Base-by-base conservation (phyloP, 2,797 vertebrate species). In the Poeciliopsis infans region DNA sequence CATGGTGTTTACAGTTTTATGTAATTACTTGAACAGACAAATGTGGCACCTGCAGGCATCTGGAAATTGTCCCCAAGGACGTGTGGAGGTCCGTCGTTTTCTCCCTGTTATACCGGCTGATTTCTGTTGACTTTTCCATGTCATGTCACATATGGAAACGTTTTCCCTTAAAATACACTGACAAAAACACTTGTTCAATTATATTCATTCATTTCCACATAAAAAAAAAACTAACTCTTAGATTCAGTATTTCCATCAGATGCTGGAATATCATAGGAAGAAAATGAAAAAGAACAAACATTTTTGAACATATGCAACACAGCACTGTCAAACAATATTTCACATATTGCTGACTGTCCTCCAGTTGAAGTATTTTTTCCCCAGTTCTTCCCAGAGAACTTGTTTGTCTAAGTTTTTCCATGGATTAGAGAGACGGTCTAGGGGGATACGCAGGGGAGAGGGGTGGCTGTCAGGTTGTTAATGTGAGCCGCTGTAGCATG, bases 401-500 rank as follows among this genome's bases (percentile, higher is more conserved):
- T 53, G 70, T 23, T 47, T 57, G 46, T 79, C 75, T 25, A 71
- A 73, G 28, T 81, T 83, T 90, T 86, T 83, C 76, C 49, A 1
- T 64, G 59, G 79, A 83, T 81, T 82, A 74, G 71, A 86, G 75
- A 74, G 10, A 87, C 81, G 82, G 84, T 84, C 43, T 28, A 69
- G 72, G 87, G 86, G 66, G 46, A 8, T 18, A 18, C 2, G 2
- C 31, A 39, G 15, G 28, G 6, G 28, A 4, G 33, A 39, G 5
- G 15, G 10, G 18, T 18, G 8, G 4, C 64, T 77, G 71, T 78
- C 76, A 41, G 78, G 6, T 73, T 72, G 81, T 87, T 83, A 74
- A 88, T 80, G 84, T 85, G 87, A 91, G 76, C 86, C 83, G 76
- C 85, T 87, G 76, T 79, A 74, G 76, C 79, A 80, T 89, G 86